Conservation (phyloP, 2,888 invertebrate species). For the Mechanitis mazaeus region DNA sequence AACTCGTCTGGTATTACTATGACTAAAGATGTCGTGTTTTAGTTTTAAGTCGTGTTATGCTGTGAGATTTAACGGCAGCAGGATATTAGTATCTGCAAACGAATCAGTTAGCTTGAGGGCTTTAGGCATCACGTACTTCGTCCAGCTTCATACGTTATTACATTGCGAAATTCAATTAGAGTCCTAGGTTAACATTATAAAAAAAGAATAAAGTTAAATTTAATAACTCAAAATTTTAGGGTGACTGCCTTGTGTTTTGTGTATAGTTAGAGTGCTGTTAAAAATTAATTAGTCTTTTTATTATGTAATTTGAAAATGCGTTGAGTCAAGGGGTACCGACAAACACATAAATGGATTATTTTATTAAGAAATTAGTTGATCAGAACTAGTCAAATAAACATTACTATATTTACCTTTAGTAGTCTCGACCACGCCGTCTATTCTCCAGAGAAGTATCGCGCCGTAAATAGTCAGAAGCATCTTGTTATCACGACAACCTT, state of each 20-base stretch:
- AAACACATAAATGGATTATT: no score
- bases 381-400: no score
- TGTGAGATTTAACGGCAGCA: conserved; percentile 8
- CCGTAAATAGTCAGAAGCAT: conserved; percentile 63
- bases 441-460: conserved; percentile 64
- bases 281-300: no score
- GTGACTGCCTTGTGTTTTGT: neutral
- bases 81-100: conserved; percentile 14
- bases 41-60: conserved; percentile 9
- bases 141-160: conserved; percentile 10
- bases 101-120: conserved; percentile 11
- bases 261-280: no score
- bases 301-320: no score
- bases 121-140: conserved; percentile 8
- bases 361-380: no score
- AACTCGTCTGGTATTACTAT: no score
- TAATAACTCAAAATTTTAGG: neutral
- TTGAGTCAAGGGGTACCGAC: no score
- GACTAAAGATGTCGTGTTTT: no score
- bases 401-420: conserved; percentile 56
- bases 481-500: conserved; percentile 53
- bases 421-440: conserved; percentile 67
- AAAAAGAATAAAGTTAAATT: neutral
- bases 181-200: neutral
- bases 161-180: conserved; percentile 11